Base-by-base conservation (phyloP, 2,888 invertebrate genomes). In the Hylaea fasciaria region DNA sequence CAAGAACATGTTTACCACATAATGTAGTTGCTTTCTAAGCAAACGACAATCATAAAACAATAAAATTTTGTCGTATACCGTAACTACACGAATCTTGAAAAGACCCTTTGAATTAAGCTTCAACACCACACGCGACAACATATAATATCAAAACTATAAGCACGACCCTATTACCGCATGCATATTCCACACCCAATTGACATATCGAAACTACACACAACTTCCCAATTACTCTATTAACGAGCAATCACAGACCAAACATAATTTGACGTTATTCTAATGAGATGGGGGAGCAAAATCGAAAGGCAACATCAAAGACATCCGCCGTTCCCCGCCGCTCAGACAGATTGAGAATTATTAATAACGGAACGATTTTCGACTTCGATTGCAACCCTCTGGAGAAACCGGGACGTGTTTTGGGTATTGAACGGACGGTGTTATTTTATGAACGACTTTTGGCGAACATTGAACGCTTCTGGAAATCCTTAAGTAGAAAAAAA, bases 341-440 rank as follows among this genome's bases (percentile, higher is more conserved):
- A 65, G 77, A 76, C 80, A 77, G 74, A 76, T 76, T 73, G 69
- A 66, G 78, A 81, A 82, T 83, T 83, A 86, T 84, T 88, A 85
- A 83, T 83, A 83, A 73, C 77, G 64, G 77, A 83, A 80, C 81
- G 79, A 84, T 84, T 84, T 85, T 83, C 81, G 76, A 76, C 74
- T 76, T 75, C 77, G 76, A 76, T 66, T 65, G 73, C 70, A 50
- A 68, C 64, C 68, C 66, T 74, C 32, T n/a, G 12, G 56, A 47
- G 47, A 29, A 80, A 37, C 5, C 16, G 40, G 11, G 29, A 62
- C 61, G 61, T 62, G 61, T 48, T 64, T 61, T 52, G 55, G 49
- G 47, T 59, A 53, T 55, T 50, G 16, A 40, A 55, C 29, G 22
- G 35, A 29, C 16, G 3, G 12, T 11, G 37, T 22, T 13, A 12